phyloP scores from a whole-genome alignment of 2,113 vertebrate species.

The Thalassoma bifasciatum region DNA sequence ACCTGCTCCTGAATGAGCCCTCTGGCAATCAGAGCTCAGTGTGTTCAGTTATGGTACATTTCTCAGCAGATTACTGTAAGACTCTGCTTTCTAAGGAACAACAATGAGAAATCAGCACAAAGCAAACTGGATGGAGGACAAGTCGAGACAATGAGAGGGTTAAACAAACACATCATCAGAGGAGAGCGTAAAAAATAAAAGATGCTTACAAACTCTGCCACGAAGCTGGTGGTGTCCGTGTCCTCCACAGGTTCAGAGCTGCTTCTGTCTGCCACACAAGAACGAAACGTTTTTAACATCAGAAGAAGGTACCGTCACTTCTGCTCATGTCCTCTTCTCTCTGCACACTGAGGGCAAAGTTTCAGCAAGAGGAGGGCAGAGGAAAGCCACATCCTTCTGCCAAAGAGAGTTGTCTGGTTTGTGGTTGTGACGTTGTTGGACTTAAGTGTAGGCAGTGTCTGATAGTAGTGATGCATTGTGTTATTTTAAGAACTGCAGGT shows the following conservation, averaged over 20 bases:
- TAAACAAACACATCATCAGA: conserved; percentile 1
- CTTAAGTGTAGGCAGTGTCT: background rate
- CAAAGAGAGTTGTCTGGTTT: background rate
- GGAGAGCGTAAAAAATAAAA: background rate
- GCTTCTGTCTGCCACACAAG: conserved; percentile 78
- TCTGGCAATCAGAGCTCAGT: conserved; percentile 45
- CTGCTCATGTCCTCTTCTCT: conserved; percentile 2
- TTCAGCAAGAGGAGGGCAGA: background rate
- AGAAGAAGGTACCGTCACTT: background rate
- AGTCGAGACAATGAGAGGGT: conserved; percentile 19
- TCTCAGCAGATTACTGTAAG: conserved; percentile 54
- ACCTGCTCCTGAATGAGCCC: conserved; percentile 63
- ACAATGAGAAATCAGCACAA: conserved; percentile 42
- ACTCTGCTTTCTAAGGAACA: conserved; percentile 16
- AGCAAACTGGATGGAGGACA: conserved; percentile 20
- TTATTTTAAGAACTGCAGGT: background rate
- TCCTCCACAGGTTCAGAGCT: conserved; percentile 93
- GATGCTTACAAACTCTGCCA: conserved; percentile 86
- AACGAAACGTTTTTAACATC: background rate
- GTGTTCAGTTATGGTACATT: conserved; percentile 51
- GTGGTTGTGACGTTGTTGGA: background rate
- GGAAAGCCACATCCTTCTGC: conserved; percentile 25
- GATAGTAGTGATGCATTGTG: background rate
- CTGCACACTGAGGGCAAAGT: background rate
- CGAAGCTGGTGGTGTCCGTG: conserved; percentile 92